Evolutionary conservation across 1,140 invertebrate species (phyloP), one percentile per base, ranked within the genome.

Genomic region (Artemia franciscana): DNA sequence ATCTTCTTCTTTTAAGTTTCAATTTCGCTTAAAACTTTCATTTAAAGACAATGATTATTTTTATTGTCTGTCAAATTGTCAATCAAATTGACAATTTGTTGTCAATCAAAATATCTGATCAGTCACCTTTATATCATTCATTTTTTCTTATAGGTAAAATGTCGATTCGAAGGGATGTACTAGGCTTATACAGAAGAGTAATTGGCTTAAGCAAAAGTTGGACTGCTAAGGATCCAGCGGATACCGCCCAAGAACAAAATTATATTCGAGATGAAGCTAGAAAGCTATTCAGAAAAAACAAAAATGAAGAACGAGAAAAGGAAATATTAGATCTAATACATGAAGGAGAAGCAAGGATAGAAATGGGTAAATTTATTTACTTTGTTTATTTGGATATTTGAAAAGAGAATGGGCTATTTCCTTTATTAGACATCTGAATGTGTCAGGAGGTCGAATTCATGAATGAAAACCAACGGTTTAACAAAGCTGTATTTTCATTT

Each of bases 351-450:
- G 67, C 66, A 24, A 61, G 68, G 60, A 21, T 69, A 1, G 67
- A 68, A 24, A 65, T 69, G 59, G 68, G 68, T 69, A 66, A 63
- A 9, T 57, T 3, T n/a, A n/a, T n/a, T n/a, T n/a, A n/a, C n/a
- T n/a, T n/a, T n/a, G n/a, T n/a, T n/a, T n/a, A 21, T 24, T 1
- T 26, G 9, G 5, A 65, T 2, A 27, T 60, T 2, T 18, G 15
- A 9, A 4, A 25, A 0, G 23, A 4, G 18, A 2, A 23, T 24
- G 2, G 2, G 18, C 1, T 57, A 4, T 51, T 7, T 25, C 5
- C 58, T 62, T 58, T 24, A 30, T 21, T 24, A 58, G 21, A 60
- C 62, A 12, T 24, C 59, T 26, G 3, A 61, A 15, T 62, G 21
- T 58, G 58, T 27, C 9, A 21, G 26, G 9, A 21, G 12, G 1